These are phyloP conservation scores for Australoheros facetus DNA, from an alignment of 2,797 vertebrate species.

Conservation along the genomic window DNA sequence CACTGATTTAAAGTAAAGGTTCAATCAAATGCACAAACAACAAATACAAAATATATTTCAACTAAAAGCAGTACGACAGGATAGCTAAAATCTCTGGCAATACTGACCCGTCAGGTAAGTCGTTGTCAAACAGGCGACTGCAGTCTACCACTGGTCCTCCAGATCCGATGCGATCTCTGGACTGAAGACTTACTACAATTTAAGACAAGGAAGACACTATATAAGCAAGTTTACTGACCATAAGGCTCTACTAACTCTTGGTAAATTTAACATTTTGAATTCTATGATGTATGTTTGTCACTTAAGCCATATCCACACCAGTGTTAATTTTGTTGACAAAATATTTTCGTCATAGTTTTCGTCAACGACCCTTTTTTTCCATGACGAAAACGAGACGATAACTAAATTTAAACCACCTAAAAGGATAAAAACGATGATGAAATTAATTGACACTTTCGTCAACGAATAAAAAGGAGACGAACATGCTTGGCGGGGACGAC, in stretches of 20 bases:
- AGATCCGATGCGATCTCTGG: conserved; percentile 92
- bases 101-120: conserved; percentile 94
- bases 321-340: too few species aligned
- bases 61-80: background rate
- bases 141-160: conserved; percentile 96
- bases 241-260: background rate
- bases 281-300: background rate
- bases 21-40: background rate
- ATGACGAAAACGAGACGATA: too few species aligned
- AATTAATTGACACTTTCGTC: too few species aligned
- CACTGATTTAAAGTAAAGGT: background rate
- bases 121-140: conserved; percentile 95
- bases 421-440: too few species aligned
- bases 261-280: background rate
- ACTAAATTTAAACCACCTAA: too few species aligned
- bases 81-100: background rate
- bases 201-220: background rate
- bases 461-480: too few species aligned
- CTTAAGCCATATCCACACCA: background rate
- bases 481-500: too few species aligned
- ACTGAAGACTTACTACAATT: conserved; percentile 91
- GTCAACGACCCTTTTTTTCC: too few species aligned
- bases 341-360: too few species aligned
- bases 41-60: background rate
- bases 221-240: background rate